Base-by-base conservation (phyloP, 2,113 vertebrate species). In the Riparia riparia region DNA sequence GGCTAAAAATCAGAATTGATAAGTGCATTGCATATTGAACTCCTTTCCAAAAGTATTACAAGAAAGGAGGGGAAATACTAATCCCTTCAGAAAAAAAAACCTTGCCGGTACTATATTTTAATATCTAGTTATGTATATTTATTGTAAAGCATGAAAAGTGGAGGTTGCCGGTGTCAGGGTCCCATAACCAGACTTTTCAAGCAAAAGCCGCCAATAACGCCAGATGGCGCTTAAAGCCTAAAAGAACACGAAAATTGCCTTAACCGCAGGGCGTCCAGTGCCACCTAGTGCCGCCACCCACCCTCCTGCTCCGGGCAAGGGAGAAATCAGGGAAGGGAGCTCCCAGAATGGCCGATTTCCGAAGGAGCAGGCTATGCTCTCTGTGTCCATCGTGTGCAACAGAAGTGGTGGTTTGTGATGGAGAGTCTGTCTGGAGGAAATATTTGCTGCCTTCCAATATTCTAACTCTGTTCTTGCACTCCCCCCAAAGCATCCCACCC, bases 171-270 rank as follows among this genome's bases (percentile, higher is more conserved):
- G 17, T 3, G 49, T 7, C 14, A 19, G 37, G n/a, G 42, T 61
- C 50, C 6, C 37, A 2, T 24, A 39, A 41, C 5, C n/a, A 34
- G 45, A 6, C 39, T 47, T 68, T 13, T 16, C 29, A 29, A 12
- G 41, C 15, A 76, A 60, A 74, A 37, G 34, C 16, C 24, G 9
- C 3, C 60, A 31, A 4, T 3, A 37, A 94, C 96, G 73, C 78
- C 63, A 97, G 96, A 70, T 96, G 95, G 94, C 96, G 85, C 95
- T 22, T 80, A 41, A 42, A 72, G 87, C 85, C 61, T 53, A 64
- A 88, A 92, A 47, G 17, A 50, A 7, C 32, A 2, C 2, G 9
- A 5, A 28, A 34, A 64, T 17, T 3, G 12, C 19, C 31, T 16
- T 20, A 26, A 83, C 50, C 37, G 2, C 86, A 85, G 44, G 69